A percentile compares a stretch with the other conserved stretches of the same genome.
These are phyloP conservation scores for Macrotrachela quadricornifera DNA, from an alignment of 1,140 invertebrate species.

Conservation along the genomic window DNA sequence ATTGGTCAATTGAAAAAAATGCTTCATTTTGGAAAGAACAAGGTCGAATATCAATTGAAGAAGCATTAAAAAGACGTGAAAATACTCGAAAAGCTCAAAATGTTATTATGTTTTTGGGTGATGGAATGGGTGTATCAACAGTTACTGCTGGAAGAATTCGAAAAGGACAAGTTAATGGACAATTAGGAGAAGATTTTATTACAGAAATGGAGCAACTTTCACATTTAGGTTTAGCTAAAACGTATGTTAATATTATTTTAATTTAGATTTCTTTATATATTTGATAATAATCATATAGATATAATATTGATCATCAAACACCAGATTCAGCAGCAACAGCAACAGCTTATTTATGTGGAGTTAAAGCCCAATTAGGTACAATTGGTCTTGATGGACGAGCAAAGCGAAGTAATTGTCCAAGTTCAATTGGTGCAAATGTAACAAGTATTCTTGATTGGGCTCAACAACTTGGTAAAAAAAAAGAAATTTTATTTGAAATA, in stretches of 20 bases:
- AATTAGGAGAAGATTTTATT: conserved; percentile 41
- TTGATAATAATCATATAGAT: conserved; percentile 19
- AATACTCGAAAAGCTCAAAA: conserved; percentile 47
- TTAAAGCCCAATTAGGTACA: conserved; percentile 57
- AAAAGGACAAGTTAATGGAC: conserved; percentile 37
- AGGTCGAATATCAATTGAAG: not conserved
- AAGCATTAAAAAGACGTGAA: not conserved
- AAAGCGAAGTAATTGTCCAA: not conserved
- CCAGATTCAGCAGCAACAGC: conserved; percentile 68
- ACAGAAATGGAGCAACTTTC: conserved; percentile 4
- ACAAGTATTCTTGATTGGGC: conserved; percentile 3
- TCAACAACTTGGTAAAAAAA: not conserved
- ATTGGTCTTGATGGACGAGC: conserved; percentile 45
- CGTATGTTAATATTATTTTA: not conserved
- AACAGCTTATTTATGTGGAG: conserved; percentile 59
- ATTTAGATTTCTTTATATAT: too few relatives aligned
- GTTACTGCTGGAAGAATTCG: conserved; percentile 57
- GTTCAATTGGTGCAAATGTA: not conserved
- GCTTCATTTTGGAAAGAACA: not conserved
- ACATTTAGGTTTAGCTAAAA: conserved; percentile 10
- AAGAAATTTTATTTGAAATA: too few relatives aligned
- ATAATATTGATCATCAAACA: conserved; percentile 61
- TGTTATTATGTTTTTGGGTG: conserved; percentile 69
- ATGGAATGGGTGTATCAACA: conserved; percentile 76
- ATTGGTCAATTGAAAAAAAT: conserved; percentile 2